phyloP scores from a whole-genome alignment of 2,113 vertebrate species.

The Dendrocopos noguchii region DNA sequence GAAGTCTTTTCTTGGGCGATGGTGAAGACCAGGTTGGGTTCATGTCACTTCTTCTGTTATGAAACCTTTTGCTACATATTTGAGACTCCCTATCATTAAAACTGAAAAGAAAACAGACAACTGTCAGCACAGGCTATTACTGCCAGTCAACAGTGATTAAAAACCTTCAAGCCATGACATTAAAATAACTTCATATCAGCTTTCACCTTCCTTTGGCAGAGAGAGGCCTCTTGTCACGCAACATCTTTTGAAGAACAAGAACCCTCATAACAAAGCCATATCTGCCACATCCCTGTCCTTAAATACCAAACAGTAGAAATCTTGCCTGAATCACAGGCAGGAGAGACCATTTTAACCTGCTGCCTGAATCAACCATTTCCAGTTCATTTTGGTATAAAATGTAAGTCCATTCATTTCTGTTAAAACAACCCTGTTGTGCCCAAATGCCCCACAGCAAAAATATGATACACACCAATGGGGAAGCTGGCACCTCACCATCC shows the following conservation, averaged over 20 bases:
- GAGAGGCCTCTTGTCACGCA: background rate
- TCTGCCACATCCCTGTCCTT: background rate
- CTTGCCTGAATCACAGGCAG: background rate
- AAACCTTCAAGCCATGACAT: background rate
- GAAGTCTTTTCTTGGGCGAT: background rate
- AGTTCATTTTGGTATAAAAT: background rate
- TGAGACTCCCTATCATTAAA: background rate
- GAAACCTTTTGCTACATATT: background rate
- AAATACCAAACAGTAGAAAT: background rate
- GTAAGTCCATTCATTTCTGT: background rate
- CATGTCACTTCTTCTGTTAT: fast-evolving
- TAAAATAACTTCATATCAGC: background rate
- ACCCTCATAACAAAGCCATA: background rate
- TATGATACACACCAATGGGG: fast-evolving
- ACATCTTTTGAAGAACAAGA: background rate
- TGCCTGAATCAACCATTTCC: background rate
- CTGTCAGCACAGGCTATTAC: background rate
- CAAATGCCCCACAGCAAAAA: background rate
- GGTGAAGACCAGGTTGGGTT: background rate
- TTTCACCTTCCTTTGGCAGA: background rate
- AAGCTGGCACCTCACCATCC: background rate
- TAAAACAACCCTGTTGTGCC: background rate
- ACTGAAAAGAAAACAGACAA: background rate
- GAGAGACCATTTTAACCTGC: background rate
- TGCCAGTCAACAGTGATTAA: background rate